Conservation (phyloP, 64 coral and sea anemone genomes). For the Actinia equina region DNA sequence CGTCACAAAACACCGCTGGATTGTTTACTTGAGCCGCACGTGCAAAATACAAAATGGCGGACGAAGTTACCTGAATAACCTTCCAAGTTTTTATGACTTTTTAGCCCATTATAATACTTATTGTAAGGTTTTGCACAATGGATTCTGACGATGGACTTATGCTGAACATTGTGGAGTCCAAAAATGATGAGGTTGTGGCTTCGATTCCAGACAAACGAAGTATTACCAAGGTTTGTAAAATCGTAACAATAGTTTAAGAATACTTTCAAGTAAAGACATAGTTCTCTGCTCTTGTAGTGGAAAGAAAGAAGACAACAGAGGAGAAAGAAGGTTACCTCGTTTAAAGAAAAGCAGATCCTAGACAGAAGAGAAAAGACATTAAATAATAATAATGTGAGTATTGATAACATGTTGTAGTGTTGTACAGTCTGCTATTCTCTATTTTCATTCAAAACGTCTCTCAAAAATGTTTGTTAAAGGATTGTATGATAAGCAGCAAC, state of each 20-base stretch:
- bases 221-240: neutral
- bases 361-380: neutral
- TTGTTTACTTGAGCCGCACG: neutral
- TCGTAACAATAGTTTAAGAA: too few species aligned
- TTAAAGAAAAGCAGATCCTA: neutral
- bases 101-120: neutral
- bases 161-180: conserved; percentile 4
- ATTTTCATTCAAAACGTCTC: neutral
- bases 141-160: conserved; percentile 35
- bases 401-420: too few species aligned
- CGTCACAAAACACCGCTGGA: neutral
- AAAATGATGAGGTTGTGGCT: neutral
- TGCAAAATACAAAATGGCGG: conserved; percentile 16
- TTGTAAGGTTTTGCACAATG: neutral
- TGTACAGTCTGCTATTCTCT: neutral
- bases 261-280: neutral
- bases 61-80: neutral
- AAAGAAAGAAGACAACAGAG: conserved; percentile 45
- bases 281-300: conserved; percentile 25
- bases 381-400: neutral
- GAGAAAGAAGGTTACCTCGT: neutral
- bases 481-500: neutral
- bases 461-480: neutral
- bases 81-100: neutral
- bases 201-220: neutral